Conservation (phyloP, 1,140 invertebrate species). For the Centruroides vittatus region DNA sequence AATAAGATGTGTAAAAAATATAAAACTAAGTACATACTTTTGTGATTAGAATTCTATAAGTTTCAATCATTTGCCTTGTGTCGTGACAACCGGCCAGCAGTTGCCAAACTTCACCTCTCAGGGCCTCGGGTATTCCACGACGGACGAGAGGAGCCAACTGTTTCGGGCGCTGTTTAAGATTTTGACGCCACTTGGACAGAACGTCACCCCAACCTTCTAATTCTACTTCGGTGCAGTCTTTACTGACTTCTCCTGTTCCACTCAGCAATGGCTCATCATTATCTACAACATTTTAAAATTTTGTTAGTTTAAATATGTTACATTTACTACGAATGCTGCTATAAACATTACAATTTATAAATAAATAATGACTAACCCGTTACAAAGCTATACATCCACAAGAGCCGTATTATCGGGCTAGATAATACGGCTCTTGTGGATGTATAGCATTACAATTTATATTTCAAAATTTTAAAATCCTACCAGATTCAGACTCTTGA, state of each 20-base stretch:
- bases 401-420: too few species aligned
- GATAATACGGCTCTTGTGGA: too few species aligned
- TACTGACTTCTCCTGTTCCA: slow-evolving; percentile 89
- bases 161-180: slow-evolving; percentile 49
- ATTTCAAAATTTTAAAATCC: not conserved
- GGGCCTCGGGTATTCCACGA: slow-evolving; percentile 83
- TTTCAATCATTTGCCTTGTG: slow-evolving; percentile 73
- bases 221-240: slow-evolving; percentile 85
- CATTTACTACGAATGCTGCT: not conserved
- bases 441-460: not conserved
- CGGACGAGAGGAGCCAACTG: slow-evolving; percentile 61
- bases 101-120: slow-evolving; percentile 95
- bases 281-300: slow-evolving; percentile 27
- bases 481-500: slow-evolving; percentile 14
- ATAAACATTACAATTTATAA: not conserved
- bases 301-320: not conserved
- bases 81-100: slow-evolving; percentile 72
- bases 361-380: too few species aligned
- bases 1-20: too few species aligned
- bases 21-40: slow-evolving; percentile 42
- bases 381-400: too few species aligned
- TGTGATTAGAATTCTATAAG: slow-evolving; percentile 77
- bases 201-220: slow-evolving; percentile 85
- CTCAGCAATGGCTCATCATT: slow-evolving; percentile 90
- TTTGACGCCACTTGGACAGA: slow-evolving; percentile 56